Evolutionary conservation across 2,888 invertebrate genomes (phyloP), one percentile per base, ranked within the genome.

Genomic region (Tiphia femorata): DNA sequence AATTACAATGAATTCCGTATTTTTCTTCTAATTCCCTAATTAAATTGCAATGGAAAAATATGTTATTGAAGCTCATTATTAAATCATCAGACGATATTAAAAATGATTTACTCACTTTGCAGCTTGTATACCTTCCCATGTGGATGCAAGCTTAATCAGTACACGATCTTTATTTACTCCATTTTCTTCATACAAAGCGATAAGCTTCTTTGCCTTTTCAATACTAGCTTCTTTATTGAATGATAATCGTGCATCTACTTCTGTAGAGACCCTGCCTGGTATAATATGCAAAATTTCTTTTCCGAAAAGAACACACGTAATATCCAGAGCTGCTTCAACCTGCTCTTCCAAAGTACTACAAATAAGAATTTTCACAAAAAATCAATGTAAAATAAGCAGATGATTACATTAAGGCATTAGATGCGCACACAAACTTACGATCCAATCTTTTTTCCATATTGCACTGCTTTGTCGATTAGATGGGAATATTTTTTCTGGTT

Each of bases 111-210:
- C 86, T 86, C 86, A 95, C 95, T 89, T 94, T 17, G 97, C 99
- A 25, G 98, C 98, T 86, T 98, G 95, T 65, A 99, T 98, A 21
- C 99, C 98, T 86, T 99, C 99, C 99, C 99, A 99, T 0, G 99
- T 98, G 1, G 98, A 96, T 0, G 98, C 97, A 66, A 99, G 86
- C 85, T 99, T 99, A 67, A 99, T 98, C 16, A 99, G 88, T 80
- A 99, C 91, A 50, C 99, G 89, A 12, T 98, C 95, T 81, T 96
- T 98, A 59, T 87, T 86, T 49, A 99, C 92, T 3, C 98, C 97
- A 77, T 91, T 89, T 58, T 95, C 93, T 76, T 94, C 91, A 84
- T 98, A 99, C 78, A 98, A 86, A 49, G 90, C 86, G 72, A 99
- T 97, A 38, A 98, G 85, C 77, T 93, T 92, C 50, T 90, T 87